A percentile compares a stretch with the other conserved stretches of the same genome.
Conservation (phyloP, 2,797 vertebrate species). For the Etheostoma nigrum region DNA sequence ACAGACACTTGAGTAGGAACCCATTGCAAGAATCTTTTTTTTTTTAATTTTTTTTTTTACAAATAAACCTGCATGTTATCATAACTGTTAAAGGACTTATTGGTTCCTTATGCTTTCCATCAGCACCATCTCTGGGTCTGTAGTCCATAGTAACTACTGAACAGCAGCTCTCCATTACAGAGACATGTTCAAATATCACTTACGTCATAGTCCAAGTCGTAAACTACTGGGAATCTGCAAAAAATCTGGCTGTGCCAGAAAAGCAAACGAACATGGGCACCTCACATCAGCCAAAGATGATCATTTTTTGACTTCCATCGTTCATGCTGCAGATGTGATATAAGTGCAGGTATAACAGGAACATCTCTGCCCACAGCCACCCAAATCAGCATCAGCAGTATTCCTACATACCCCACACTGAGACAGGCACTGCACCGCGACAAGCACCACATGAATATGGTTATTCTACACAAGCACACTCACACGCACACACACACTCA, state of each 20-base stretch:
- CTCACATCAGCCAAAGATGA: too few species aligned
- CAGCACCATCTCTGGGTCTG: not conserved
- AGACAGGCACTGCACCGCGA: not conserved
- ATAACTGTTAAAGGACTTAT: not conserved
- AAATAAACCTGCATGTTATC: not conserved
- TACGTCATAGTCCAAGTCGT: not conserved
- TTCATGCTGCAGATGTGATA: not conserved
- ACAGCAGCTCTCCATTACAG: not conserved
- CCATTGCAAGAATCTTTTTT: too few species aligned
- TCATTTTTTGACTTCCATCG: not conserved
- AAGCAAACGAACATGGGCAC: too few species aligned
- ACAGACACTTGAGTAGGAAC: not conserved
- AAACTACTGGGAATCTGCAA: not conserved
- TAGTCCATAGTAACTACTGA: not conserved
- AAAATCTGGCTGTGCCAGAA: too few species aligned
- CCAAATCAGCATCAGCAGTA: constrained; percentile 19
- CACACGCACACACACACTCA: constrained; percentile 7
- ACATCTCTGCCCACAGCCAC: constrained; percentile 16
- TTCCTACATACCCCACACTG: not conserved
- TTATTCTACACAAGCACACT: constrained; percentile 4
- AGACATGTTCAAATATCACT: constrained; percentile 1
- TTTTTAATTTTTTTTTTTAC: too few species aligned
- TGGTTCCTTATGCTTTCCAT: not conserved
- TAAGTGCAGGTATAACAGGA: not conserved
- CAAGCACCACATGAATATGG: not conserved